Base-by-base conservation (phyloP, 2,888 invertebrate genomes). In the Bombyx huttoni region DNA sequence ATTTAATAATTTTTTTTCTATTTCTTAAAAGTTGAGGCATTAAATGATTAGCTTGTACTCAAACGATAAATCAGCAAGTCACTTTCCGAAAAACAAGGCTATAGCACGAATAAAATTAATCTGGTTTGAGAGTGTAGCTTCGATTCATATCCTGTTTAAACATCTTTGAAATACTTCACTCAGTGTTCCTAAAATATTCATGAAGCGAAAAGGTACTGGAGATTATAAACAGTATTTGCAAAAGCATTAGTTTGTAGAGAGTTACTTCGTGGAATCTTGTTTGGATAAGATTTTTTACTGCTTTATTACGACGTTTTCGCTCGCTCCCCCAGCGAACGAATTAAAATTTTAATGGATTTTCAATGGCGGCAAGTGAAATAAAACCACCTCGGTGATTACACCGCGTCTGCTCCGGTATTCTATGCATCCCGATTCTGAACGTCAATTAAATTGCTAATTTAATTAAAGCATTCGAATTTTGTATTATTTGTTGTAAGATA, bases 291-390 rank as follows among this genome's bases (percentile, higher is more conserved):
- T 54, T 57, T 65, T 68, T 68, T 64, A 65, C 61, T 57, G 60
- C 62, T 61, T 60, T 65, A 64, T 70, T 65, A 68, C 70, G 63
- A 64, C 64, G 59, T 63, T 62, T 58, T 63, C 64, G 58, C 58
- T 61, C 61, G 61, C 61, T 61, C 63, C 54, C 55, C 60, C 58
- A 59, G 56, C 60, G 54, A 53, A 58, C 55, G 61, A 69, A 68
- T 70, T 67, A 67, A 71, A 74, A 67, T 64, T 72, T 70, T 72
- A 73, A 73, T 73, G 66, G 70, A 55, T 68, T 70, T 68, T 69
- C 69, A 68, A 75, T 73, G 65, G 64, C 61, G 59, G 64, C 60
- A 62, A 68, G 65, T 67, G 71, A 69, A 70, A 73, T 70, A 70
- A 73, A 73, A 68, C 68, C 63, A 60, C 60, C 54, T 53, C 60